Evolutionary conservation across 1,140 invertebrate genomes (phyloP).

Genomic region (Lysiphlebus fabarum): DNA sequence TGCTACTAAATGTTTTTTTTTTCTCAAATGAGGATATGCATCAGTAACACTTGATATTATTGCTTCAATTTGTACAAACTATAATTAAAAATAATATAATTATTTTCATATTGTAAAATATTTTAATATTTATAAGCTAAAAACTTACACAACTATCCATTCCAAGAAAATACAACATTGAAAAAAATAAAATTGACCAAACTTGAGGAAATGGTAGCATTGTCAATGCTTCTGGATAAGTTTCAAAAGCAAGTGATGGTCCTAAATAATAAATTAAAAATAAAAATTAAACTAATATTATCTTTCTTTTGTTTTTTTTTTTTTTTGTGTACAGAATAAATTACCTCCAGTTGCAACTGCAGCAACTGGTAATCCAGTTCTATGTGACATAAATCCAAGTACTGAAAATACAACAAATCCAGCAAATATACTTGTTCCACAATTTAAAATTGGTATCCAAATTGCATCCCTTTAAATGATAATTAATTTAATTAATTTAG

Average conservation of each 20-base stretch:
- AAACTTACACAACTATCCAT: constrained; percentile 82
- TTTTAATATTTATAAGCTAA: no score
- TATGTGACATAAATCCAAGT: constrained; percentile 85
- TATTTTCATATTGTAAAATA: not conserved
- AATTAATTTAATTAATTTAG: no score
- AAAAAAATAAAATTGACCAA: constrained; percentile 88
- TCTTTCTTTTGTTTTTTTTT: constrained; percentile 10
- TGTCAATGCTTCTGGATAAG: constrained; percentile 87
- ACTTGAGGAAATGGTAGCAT: constrained; percentile 83
- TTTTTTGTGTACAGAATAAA: constrained; percentile 9
- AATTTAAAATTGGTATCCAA: constrained; percentile 73
- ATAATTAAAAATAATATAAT: constrained; percentile 43
- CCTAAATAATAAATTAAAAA: constrained; percentile 50
- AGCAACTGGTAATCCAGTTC: constrained; percentile 77
- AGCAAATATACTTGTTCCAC: constrained; percentile 86
- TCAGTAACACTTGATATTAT: constrained; percentile 72
- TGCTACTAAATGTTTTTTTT: constrained; percentile 63
- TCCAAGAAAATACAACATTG: constrained; percentile 90
- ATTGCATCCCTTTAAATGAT: constrained; percentile 65
- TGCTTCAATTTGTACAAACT: constrained; percentile 74
- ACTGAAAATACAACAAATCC: constrained; percentile 94
- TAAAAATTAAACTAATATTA: not conserved
- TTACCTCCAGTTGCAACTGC: constrained; percentile 82
- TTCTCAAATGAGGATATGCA: constrained; percentile 60
- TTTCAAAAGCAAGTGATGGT: constrained; percentile 85